A percentile compares a stretch with the other conserved stretches of the same genome.
Evolutionary conservation across 2,888 invertebrate species (phyloP).

Genomic region (Ornithoptera alexandrae): DNA sequence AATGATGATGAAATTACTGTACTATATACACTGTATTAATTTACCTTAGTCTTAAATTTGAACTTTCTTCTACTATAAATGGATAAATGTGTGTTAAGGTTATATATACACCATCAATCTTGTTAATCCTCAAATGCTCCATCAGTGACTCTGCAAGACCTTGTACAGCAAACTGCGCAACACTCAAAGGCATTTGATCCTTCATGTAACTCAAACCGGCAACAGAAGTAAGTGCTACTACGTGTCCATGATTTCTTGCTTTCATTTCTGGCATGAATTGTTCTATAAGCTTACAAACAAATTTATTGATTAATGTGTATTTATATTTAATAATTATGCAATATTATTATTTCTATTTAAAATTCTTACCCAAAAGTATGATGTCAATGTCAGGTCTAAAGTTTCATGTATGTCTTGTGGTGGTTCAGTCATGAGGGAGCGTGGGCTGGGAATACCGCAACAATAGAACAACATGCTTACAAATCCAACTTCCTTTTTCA

Average conservation of each 20-base stretch:
- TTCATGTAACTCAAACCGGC: constrained; percentile 81
- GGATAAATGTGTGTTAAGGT: constrained; percentile 83
- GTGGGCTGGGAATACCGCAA: constrained; percentile 82
- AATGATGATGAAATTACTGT: too few species aligned
- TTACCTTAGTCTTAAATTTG: constrained; percentile 79
- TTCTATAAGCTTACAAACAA: constrained; percentile 75
- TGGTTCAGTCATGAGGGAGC: constrained; percentile 72
- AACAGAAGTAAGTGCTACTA: constrained; percentile 82
- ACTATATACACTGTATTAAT: constrained; percentile 12
- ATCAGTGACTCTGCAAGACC: constrained; percentile 82
- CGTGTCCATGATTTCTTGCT: constrained; percentile 78
- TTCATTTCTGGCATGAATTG: constrained; percentile 82
- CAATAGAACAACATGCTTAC: constrained; percentile 83
- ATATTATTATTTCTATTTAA: too few species aligned
- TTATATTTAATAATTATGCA: not conserved
- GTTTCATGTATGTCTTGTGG: constrained; percentile 77
- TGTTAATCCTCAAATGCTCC: constrained; percentile 80
- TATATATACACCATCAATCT: constrained; percentile 77
- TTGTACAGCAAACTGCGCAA: constrained; percentile 84
- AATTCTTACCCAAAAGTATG: constrained; percentile 81
- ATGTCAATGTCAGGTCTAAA: constrained; percentile 80
- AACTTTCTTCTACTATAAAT: constrained; percentile 78
- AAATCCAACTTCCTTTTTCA: constrained; percentile 76
- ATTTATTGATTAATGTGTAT: not conserved
- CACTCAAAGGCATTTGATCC: constrained; percentile 80